Percentiles rank a stretch among this genome's conserved stretches.
These are phyloP conservation scores for Zenarchopterus dispar DNA, from an alignment of 2,797 vertebrate genomes.

Conservation along the genomic window DNA sequence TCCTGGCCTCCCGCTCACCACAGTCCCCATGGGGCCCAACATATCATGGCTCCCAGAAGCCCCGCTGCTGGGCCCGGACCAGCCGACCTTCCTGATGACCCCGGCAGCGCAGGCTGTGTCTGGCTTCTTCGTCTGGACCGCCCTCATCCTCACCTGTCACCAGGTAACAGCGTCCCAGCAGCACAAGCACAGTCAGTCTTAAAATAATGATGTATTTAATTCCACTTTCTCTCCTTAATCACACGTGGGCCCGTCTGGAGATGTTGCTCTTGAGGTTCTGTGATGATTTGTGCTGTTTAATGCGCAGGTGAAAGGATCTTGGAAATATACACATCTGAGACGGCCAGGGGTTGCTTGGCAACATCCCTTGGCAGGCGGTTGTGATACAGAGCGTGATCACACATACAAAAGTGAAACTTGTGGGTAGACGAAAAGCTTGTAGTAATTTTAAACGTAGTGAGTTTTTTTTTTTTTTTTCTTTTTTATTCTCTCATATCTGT, in stretches of 20 bases:
- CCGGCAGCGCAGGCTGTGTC: conserved; percentile 91
- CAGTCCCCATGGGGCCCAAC: conserved; percentile 79
- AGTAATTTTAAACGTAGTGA: neutral
- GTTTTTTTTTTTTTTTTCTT: neutral
- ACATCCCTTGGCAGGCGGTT: conserved; percentile 57
- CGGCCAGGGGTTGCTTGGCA: conserved; percentile 66
- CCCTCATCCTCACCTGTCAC: conserved; percentile 95
- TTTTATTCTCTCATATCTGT: conserved; percentile 5
- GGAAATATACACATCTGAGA: conserved; percentile 43
- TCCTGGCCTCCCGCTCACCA: conserved; percentile 78
- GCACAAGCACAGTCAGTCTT: no score
- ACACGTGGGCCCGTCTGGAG: no score
- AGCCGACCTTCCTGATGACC: conserved; percentile 95
- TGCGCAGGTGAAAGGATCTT: conserved; percentile 39
- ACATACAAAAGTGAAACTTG: neutral
- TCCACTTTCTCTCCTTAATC: no score
- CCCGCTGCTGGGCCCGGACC: conserved; percentile 84
- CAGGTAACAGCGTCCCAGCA: conserved; percentile 84
- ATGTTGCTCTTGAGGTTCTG: no score
- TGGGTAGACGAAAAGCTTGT: conserved; percentile 6
- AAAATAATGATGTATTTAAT: no score
- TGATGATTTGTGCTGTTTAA: conserved; percentile 13
- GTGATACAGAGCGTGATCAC: conserved; percentile 34
- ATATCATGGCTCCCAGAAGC: conserved; percentile 88
- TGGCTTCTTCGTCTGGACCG: conserved; percentile 97